These are phyloP conservation scores for Yponomeuta sedellus DNA, from an alignment of 2,888 invertebrate genomes.

Conservation along the genomic window DNA sequence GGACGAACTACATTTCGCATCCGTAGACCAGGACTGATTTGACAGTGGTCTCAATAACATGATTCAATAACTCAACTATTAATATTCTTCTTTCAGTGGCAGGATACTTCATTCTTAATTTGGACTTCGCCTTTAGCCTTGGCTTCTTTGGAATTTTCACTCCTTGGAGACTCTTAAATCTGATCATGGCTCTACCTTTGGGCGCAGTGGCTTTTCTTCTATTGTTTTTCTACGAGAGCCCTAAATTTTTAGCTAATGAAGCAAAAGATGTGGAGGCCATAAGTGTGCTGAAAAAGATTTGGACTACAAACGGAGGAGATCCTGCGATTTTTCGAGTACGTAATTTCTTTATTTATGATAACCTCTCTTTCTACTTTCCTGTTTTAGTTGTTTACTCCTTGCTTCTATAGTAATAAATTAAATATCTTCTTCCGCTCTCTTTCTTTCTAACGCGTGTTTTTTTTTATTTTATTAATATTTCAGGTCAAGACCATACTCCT, in stretches of 20 bases:
- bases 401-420: too few relatives aligned
- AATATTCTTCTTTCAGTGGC: slow-evolving; percentile 39
- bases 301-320: slow-evolving; percentile 68
- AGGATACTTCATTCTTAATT: slow-evolving; percentile 53
- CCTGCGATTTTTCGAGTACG: slow-evolving; percentile 50
- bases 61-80: too few relatives aligned
- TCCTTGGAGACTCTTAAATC: slow-evolving; percentile 61
- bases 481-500: slow-evolving; percentile 43
- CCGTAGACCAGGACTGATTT: too few relatives aligned
- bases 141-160: slow-evolving; percentile 49
- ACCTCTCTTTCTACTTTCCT: background rate
- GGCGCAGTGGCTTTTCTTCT: slow-evolving; percentile 76
- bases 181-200: slow-evolving; percentile 77
- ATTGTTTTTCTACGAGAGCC: slow-evolving; percentile 80
- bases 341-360: background rate
- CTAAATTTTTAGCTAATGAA: slow-evolving; percentile 83
- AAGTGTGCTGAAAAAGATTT: slow-evolving; percentile 75
- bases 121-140: slow-evolving; percentile 47
- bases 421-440: too few relatives aligned
- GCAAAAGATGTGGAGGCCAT: slow-evolving; percentile 79
- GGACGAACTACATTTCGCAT: too few relatives aligned
- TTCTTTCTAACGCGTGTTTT: too few relatives aligned
- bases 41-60: too few relatives aligned
- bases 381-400: background rate
- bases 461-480: background rate